phyloP scores from a whole-genome alignment of 2,888 invertebrate species.

The Myathropa florea region DNA sequence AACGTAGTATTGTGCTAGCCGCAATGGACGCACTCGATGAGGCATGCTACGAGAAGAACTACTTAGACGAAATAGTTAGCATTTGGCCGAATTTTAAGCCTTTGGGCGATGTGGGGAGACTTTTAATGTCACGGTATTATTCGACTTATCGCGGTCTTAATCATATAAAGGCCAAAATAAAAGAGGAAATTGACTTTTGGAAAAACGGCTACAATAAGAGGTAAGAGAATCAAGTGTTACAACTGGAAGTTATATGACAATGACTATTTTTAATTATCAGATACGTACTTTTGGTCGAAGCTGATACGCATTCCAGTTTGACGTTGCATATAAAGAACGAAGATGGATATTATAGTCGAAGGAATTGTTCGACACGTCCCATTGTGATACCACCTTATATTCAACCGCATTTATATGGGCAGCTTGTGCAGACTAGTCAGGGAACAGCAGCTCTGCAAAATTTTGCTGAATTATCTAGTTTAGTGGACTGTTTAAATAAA shows the following conservation, averaged over 20 bases:
- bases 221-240: conserved; percentile 76
- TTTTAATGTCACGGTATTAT: conserved; percentile 89
- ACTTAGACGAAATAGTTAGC: conserved; percentile 88
- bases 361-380: conserved; percentile 84
- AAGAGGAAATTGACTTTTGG: conserved; percentile 90
- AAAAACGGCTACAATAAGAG: conserved; percentile 87
- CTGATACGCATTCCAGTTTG: conserved; percentile 92
- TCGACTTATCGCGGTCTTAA: conserved; percentile 87
- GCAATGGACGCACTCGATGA: conserved; percentile 94
- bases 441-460: conserved; percentile 78
- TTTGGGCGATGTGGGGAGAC: conserved; percentile 89
- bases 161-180: conserved; percentile 84
- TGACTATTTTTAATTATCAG: conserved; percentile 77
- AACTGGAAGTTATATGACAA: not conserved
- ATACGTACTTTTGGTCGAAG: conserved; percentile 94
- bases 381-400: conserved; percentile 81
- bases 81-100: conserved; percentile 86
- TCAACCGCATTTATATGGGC: conserved; percentile 91
- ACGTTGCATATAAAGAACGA: conserved; percentile 91
- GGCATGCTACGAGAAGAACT: conserved; percentile 93
- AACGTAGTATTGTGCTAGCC: conserved; percentile 88
- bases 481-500: conserved; percentile 77
- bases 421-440: conserved; percentile 87
- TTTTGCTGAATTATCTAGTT: conserved; percentile 76
- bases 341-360: conserved; percentile 87